Evolutionary conservation across 35 echinoderm and acorn worm genomes (phyloP).

Genomic region (Diadema setosum): DNA sequence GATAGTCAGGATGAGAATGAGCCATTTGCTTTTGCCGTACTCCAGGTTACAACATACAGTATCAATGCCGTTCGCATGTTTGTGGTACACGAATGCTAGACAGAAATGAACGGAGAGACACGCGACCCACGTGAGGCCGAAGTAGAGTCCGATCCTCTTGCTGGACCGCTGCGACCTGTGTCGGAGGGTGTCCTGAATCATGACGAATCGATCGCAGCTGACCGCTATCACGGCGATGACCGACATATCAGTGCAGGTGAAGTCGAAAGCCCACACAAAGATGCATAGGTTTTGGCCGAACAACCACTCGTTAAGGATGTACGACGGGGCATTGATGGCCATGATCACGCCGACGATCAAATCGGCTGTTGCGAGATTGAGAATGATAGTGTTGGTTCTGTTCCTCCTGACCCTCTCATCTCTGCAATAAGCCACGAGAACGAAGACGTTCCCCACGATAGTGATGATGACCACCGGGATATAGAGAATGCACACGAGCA

Average conservation of each 20-base stretch:
- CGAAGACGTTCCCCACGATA: background rate
- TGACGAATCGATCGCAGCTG: background rate
- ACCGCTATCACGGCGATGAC: background rate
- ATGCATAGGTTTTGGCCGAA: background rate
- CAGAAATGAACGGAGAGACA: background rate
- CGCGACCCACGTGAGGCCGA: background rate
- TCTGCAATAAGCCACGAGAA: background rate
- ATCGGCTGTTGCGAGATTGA: background rate
- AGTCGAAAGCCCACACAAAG: background rate
- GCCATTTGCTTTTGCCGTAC: background rate
- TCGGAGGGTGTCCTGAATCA: background rate
- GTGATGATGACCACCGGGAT: background rate
- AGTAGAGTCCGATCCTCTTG: background rate
- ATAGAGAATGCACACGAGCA: background rate
- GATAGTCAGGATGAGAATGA: background rate
- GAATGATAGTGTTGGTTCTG: background rate
- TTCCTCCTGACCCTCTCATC: background rate
- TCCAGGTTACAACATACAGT: background rate
- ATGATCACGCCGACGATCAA: background rate
- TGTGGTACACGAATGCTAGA: background rate
- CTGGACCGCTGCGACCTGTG: background rate
- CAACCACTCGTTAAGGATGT: background rate
- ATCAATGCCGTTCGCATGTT: background rate
- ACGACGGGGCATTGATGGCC: background rate
- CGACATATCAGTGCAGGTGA: background rate